Evolutionary conservation across 2,888 invertebrate genomes (phyloP).

Genomic region (Gnatocerus cornutus): DNA sequence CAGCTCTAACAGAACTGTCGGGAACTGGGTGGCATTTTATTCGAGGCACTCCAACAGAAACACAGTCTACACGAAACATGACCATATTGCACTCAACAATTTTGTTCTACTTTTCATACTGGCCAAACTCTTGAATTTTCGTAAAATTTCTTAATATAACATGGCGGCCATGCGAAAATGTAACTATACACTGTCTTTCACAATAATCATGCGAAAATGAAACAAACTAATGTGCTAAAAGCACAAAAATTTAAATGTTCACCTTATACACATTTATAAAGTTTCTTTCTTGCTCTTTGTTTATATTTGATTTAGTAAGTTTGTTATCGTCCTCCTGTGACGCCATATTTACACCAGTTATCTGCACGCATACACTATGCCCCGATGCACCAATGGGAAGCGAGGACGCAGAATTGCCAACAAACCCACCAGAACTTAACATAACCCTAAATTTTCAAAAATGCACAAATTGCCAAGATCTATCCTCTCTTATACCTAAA

Average conservation of each 20-base stretch:
- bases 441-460: not conserved
- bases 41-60: slow-evolving; percentile 60
- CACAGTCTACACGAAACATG: slow-evolving; percentile 61
- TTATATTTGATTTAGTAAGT: slow-evolving; percentile 67
- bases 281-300: slow-evolving; percentile 68
- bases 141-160: slow-evolving; percentile 64
- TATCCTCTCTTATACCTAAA: no score
- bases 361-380: slow-evolving; percentile 44
- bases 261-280: slow-evolving; percentile 69
- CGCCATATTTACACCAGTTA: slow-evolving; percentile 69
- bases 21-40: slow-evolving; percentile 58
- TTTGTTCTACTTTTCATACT: slow-evolving; percentile 53
- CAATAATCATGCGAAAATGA: slow-evolving; percentile 68
- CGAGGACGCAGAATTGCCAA: not conserved
- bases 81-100: slow-evolving; percentile 58
- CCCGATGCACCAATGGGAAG: slow-evolving; percentile 24
- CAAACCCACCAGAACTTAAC: not conserved
- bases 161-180: slow-evolving; percentile 70
- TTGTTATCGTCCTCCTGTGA: slow-evolving; percentile 69
- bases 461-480: not conserved
- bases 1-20: slow-evolving; percentile 55
- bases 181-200: slow-evolving; percentile 66
- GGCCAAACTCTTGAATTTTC: slow-evolving; percentile 63
- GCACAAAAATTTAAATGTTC: slow-evolving; percentile 67
- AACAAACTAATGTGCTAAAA: slow-evolving; percentile 66